Base-by-base conservation (phyloP, 2,888 invertebrate genomes). In the Cancer borealis region DNA sequence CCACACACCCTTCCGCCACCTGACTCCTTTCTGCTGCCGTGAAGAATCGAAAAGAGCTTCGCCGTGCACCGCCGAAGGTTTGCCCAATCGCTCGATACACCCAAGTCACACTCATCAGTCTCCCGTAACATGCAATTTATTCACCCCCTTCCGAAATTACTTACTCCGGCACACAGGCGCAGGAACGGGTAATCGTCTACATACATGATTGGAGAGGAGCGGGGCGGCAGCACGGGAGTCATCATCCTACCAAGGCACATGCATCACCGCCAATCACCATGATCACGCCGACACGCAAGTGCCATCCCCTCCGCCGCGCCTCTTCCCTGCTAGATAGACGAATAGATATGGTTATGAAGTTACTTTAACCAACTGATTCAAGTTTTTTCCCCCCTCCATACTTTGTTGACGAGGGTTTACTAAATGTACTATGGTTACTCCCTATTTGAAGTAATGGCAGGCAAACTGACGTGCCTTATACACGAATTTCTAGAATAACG, bases 131-230 rank as follows among this genome's bases (percentile, higher is more conserved):
- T 90, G 60, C 54, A 90, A 90, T 90, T 54, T 90, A 54, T 90
- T 49, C 90, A 90, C 90, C 90, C 30, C 54, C 54, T 30, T 54
- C 90, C 60, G 39, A 54, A 49, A 90, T 54, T 90, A 90, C 90
- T 90, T 54, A 90, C 90, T 54, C 90, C 60, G 30, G 90, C 90
- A 90, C 54, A 90, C 90, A 90, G 54, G 90, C 49, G 54, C 73
- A 73, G 73, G 54, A 10, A 30, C 49, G 30, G 90, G 90, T 90
- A 90, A 90, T 90, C 90, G 90, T 49, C 30, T 54, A 26, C 49
- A 49, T 54, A 54, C 49, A 54, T 90, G 90, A 90, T 90, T 54
- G 90, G 90, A 30, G 90, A 90, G 90, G 90, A 79, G 84, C n/a
- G 60, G 92, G 14, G 46, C 84, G 66, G 79, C 92, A 8, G 92